phyloP scores from a whole-genome alignment of 37 sponge, comb jelly and placozoan species.

The Diacarnus erythraeanus region DNA sequence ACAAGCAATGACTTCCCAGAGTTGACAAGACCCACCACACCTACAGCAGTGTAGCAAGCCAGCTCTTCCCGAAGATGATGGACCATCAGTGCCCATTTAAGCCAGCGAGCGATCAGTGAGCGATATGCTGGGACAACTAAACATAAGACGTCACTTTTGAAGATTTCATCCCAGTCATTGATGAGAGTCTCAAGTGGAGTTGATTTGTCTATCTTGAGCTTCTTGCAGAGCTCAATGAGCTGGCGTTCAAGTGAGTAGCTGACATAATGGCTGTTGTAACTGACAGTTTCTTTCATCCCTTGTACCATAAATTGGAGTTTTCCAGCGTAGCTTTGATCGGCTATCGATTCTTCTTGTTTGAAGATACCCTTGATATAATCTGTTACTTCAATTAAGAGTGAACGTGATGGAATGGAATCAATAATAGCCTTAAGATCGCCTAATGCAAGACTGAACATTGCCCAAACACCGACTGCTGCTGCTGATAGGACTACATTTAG shows the following conservation, averaged over 20 bases:
- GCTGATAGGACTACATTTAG: conserved; percentile 1
- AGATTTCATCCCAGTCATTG: conserved; percentile 41
- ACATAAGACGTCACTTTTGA: conserved; percentile 44
- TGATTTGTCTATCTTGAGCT: conserved; percentile 14
- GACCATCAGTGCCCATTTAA: conserved; percentile 60
- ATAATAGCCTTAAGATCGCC: conserved; percentile 32
- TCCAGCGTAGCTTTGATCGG: conserved; percentile 31
- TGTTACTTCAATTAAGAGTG: conserved; percentile 36
- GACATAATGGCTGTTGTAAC: conserved; percentile 54
- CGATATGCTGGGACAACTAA: conserved; percentile 24
- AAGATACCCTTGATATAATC: conserved; percentile 47
- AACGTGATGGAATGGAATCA: not conserved
- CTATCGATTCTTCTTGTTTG: not conserved
- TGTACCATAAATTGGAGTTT: conserved; percentile 61
- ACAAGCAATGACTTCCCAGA: conserved; percentile 63
- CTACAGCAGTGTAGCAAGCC: conserved; percentile 62
- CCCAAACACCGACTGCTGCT: conserved; percentile 63
- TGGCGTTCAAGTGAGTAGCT: conserved; percentile 73
- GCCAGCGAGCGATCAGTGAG: conserved; percentile 66
- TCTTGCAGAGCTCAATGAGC: conserved; percentile 47
- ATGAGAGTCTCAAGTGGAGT: conserved; percentile 7
- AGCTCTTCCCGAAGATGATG: conserved; percentile 57
- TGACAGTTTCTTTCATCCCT: conserved; percentile 45
- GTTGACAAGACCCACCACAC: conserved; percentile 53
- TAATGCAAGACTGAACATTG: conserved; percentile 47